Evolutionary conservation across 2,888 invertebrate species (phyloP).

Genomic region (Chymomyza fuscimana): DNA sequence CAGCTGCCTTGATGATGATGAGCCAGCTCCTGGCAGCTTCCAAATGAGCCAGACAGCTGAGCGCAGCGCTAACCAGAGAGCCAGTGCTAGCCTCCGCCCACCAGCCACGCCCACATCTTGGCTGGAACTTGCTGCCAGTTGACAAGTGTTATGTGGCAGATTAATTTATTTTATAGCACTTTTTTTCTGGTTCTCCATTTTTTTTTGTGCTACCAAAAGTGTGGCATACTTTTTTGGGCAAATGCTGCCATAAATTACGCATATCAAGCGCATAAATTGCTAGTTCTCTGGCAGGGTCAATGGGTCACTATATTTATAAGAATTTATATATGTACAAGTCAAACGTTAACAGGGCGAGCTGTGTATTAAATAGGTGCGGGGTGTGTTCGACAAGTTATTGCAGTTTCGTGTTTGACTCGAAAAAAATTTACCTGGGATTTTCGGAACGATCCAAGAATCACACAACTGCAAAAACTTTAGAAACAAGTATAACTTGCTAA

Average conservation of each 20-base stretch:
- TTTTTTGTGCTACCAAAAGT: conserved; percentile 8
- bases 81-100: neutral
- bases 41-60: conserved; percentile 32
- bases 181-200: conserved; percentile 12
- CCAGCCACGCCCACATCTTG: neutral
- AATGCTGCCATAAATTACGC: conserved; percentile 43
- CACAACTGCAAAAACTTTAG: no score
- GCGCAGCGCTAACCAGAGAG: conserved; percentile 1
- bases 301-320: neutral
- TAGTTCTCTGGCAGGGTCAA: conserved; percentile 23
- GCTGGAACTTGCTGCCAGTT: conserved; percentile 15
- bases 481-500: no score
- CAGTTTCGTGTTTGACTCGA: no score
- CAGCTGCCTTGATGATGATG: conserved; percentile 40
- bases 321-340: neutral
- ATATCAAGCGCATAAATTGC: conserved; percentile 46
- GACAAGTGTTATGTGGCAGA: conserved; percentile 52
- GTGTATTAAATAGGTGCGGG: no score
- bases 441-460: no score
- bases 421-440: no score
- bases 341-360: no score
- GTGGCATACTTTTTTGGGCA: conserved; percentile 27
- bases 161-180: conserved; percentile 61
- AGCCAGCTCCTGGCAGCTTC: conserved; percentile 10
- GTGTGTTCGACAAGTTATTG: no score